A percentile compares a stretch with the other conserved stretches of the same genome.
Conservation (phyloP, 1,140 invertebrate species). For the Drosophila orosa region DNA sequence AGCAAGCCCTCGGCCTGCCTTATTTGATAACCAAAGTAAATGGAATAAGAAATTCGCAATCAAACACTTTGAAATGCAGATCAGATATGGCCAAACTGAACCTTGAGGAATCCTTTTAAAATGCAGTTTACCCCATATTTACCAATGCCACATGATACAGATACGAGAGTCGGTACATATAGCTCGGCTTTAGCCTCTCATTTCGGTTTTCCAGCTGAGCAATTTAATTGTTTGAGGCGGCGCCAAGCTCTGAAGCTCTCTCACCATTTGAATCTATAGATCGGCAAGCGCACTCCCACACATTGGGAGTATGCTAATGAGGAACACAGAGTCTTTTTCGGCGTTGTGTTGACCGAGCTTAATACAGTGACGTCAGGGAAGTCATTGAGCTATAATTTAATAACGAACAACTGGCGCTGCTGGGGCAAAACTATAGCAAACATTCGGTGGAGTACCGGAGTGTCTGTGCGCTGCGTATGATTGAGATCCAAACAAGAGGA, state of each 20-base stretch:
- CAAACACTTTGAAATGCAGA: conserved; percentile 16
- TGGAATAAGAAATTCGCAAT: conserved; percentile 4
- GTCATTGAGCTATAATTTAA: conserved; percentile 80
- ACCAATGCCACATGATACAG: neutral
- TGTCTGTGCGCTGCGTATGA: conserved; percentile 12
- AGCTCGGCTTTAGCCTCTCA: neutral
- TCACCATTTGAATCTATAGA: conserved; percentile 9
- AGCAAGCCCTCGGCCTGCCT: neutral
- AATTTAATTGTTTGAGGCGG: conserved; percentile 36
- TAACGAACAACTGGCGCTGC: conserved; percentile 52
- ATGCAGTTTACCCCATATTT: conserved; percentile 19
- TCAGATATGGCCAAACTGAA: conserved; percentile 9
- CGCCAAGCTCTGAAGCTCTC: conserved; percentile 27
- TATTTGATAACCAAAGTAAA: conserved; percentile 11
- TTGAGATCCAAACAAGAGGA: conserved; percentile 43
- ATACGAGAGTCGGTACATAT: neutral
- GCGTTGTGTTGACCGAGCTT: conserved; percentile 44
- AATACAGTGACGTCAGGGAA: conserved; percentile 80
- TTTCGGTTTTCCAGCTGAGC: conserved; percentile 3
- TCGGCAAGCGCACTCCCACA: conserved; percentile 31
- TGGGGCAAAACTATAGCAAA: conserved; percentile 70
- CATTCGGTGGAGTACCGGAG: conserved; percentile 54
- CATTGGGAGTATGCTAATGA: conserved; percentile 48
- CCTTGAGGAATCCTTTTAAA: conserved; percentile 21
- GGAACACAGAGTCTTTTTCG: conserved; percentile 25